Percentiles rank a stretch among this genome's conserved stretches.
Evolutionary conservation across 2,113 vertebrate species (phyloP).

Genomic region (Nothocercus nigrocapillus): DNA sequence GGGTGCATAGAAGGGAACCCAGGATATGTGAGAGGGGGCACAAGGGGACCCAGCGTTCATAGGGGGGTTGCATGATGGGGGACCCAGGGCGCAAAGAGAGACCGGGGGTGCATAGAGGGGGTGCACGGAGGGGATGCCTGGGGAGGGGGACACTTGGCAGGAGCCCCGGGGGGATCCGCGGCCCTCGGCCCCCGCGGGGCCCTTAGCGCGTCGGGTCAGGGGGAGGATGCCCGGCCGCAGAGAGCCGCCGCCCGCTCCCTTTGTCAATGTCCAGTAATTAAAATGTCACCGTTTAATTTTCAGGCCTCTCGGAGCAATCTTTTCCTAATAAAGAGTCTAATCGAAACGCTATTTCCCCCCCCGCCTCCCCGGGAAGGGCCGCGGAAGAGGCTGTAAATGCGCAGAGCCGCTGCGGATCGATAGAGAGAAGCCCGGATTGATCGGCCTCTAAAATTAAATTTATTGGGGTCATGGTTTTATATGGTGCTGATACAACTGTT

Average conservation of each 20-base stretch:
- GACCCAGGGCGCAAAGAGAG: not conserved
- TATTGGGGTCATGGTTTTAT: slow-evolving; percentile 94
- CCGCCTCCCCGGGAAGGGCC: slow-evolving; percentile 65
- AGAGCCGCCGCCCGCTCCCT: slow-evolving; percentile 79
- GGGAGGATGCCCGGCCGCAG: slow-evolving; percentile 70
- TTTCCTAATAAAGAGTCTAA: slow-evolving; percentile 88
- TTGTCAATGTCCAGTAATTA: slow-evolving; percentile 96
- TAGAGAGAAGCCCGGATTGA: slow-evolving; percentile 87
- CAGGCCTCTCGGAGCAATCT: slow-evolving; percentile 87
- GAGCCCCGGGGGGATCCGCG: too few relatives aligned
- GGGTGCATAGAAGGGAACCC: too few relatives aligned
- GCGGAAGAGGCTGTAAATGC: slow-evolving; percentile 73
- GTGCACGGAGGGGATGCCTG: too few relatives aligned
- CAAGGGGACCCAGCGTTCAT: not conserved
- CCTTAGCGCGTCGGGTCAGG: slow-evolving; percentile 74
- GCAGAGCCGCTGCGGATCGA: slow-evolving; percentile 82
- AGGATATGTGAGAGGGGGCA: too few relatives aligned
- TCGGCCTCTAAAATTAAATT: slow-evolving; percentile 92
- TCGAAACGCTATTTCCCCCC: slow-evolving; percentile 85
- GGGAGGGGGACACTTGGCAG: not conserved
- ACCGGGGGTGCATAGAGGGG: not conserved
- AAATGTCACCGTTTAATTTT: slow-evolving; percentile 95
- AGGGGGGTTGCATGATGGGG: too few relatives aligned
- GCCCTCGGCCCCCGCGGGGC: slow-evolving; percentile 67
- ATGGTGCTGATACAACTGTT: slow-evolving; percentile 91